phyloP scores from a whole-genome alignment of 2,113 vertebrate species.

The Neopipo cinnamomea region DNA sequence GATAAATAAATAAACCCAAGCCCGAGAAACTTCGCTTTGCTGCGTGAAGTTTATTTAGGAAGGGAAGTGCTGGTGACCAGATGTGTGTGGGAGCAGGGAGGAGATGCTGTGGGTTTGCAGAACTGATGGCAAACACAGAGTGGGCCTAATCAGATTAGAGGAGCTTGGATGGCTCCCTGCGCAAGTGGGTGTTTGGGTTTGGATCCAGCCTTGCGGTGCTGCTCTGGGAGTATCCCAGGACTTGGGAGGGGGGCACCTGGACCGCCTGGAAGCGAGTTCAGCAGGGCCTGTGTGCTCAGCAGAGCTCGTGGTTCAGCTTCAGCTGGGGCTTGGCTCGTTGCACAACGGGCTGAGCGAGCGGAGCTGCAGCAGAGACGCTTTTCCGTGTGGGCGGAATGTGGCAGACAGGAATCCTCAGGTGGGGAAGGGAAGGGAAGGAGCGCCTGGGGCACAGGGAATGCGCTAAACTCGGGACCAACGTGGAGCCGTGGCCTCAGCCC shows the following conservation, averaged over 20 bases:
- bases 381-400: not conserved
- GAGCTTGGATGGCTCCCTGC: not conserved
- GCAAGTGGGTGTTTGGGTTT: not conserved
- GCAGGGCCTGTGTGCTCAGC: fast-evolving
- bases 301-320: not conserved
- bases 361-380: fast-evolving
- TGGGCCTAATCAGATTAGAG: not conserved
- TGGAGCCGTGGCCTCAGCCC: not conserved
- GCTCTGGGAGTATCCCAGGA: not conserved
- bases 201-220: not conserved
- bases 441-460: not conserved
- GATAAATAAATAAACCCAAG: not conserved
- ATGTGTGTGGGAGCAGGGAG: conserved; percentile 57
- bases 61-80: not conserved
- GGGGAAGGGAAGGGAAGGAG: not conserved
- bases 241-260: not conserved
- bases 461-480: not conserved
- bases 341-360: not conserved
- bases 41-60: not conserved
- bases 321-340: not conserved
- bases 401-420: conserved; percentile 30
- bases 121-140: conserved; percentile 13
- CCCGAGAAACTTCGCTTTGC: not conserved
- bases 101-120: conserved; percentile 13
- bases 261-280: fast-evolving